Percentiles rank a stretch among this genome's conserved stretches.
Evolutionary conservation across 2,113 vertebrate species (phyloP).

Genomic region (Vulpes lagopus): DNA sequence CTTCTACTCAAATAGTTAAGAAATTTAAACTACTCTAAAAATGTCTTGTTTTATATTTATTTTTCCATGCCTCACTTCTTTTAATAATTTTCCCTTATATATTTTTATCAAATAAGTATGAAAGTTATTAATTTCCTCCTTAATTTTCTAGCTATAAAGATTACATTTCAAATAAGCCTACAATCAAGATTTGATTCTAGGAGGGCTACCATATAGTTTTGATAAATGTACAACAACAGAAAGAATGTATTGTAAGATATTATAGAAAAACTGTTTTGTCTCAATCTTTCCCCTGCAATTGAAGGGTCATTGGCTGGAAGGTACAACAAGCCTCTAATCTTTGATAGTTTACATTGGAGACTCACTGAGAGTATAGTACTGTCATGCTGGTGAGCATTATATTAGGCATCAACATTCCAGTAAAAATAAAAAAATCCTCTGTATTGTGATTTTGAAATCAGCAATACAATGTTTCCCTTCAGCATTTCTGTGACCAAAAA

Average conservation of each 20-base stretch:
- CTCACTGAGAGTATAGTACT: background rate
- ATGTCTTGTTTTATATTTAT: background rate
- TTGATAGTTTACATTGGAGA: conserved; percentile 60
- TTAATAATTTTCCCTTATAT: background rate
- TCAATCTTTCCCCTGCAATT: background rate
- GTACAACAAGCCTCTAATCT: conserved; percentile 21
- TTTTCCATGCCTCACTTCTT: conserved; percentile 5
- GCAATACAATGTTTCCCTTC: background rate
- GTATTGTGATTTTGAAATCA: background rate
- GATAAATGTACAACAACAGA: conserved; percentile 2
- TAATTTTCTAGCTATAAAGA: background rate
- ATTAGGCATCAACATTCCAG: conserved; percentile 23
- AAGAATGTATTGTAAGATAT: conserved; percentile 33
- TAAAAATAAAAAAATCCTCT: conserved; percentile 44
- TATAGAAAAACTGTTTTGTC: background rate
- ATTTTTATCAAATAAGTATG: background rate
- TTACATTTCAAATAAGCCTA: background rate
- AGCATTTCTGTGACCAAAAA: background rate
- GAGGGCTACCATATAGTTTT: background rate
- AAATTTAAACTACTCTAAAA: background rate
- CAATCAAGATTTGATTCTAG: background rate
- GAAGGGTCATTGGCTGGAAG: conserved; percentile 32
- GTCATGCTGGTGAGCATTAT: background rate
- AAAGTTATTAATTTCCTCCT: background rate
- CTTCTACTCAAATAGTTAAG: background rate